Evolutionary conservation across 2,113 vertebrate species (phyloP), one percentile per base, ranked within the genome.

Genomic region (Micromys minutus): DNA sequence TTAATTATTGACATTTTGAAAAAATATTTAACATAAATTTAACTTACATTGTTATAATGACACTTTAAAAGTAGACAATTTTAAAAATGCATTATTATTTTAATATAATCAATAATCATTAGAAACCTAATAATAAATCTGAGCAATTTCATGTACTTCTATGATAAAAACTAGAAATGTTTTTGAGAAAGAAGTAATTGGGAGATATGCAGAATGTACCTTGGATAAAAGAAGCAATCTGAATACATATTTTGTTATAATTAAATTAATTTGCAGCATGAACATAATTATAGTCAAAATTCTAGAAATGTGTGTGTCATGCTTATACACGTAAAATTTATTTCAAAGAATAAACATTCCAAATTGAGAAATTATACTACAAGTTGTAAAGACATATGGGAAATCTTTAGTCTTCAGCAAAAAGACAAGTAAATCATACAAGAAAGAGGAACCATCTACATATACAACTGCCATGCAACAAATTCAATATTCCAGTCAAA

Each of bases 221-320:
- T 75, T 34, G 7, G 34, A 22, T 80, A 74, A 19, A 75, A 75
- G 39, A 80, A 36, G 39, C 2, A 89, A n/a, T 74, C 57, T 89
- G 45, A 10, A 34, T 34, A 19, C 57, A 85, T 26, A 47, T 50
- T 91, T 9, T 69, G 26, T 47, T 85, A 92, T 71, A 80, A 24
- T 0, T 26, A 80, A 55, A 80, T 45, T n/a, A 34, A 47, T 69
- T 50, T 55, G 4, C 61, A 67, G 1, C 9, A 71, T 69, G 88
- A 87, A 87, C 39, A 86, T 36, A 90, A 29, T 71, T 83, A 24
- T 55, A 85, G 21, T 84, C 39, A 63, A 91, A 84, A 93, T 85
- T 29, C 15, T 16, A 22, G 7, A n/a, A 36, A 11, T n/a, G 1
- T 31, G 3, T 55, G 21, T 55, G 8, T 61, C 34, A 6, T 15